phyloP scores from a whole-genome alignment of 2,113 vertebrate species.

The Thunnus thynnus region DNA sequence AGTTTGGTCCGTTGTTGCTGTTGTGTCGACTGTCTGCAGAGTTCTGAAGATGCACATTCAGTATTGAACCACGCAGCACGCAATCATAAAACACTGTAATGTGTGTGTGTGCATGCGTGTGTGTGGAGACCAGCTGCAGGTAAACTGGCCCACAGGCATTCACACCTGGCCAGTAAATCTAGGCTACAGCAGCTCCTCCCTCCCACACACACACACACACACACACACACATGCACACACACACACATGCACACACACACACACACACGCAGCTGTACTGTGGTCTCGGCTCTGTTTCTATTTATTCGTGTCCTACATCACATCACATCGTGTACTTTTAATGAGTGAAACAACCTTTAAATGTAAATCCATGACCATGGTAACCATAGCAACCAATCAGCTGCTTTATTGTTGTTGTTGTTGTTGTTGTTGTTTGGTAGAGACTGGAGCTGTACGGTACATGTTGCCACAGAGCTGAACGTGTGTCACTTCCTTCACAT shows the following conservation, averaged over 20 bases:
- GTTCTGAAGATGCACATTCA: no score
- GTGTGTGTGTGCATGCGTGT: constrained; percentile 2
- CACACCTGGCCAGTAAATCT: constrained; percentile 69
- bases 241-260: neutral
- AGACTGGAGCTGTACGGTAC: no score
- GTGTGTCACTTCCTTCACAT: neutral
- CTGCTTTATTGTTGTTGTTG: neutral
- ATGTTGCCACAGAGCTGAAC: neutral
- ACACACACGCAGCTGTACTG: neutral
- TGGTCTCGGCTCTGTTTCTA: neutral
- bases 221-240: neutral
- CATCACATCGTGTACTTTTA: neutral
- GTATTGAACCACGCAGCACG: no score
- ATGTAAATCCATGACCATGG: neutral
- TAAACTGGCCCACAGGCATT: constrained; percentile 49
- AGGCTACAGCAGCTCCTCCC: constrained; percentile 16
- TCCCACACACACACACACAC: constrained; percentile 25
- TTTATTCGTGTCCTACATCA: neutral
- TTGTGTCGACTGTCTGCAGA: no score
- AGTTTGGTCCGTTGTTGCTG: no score
- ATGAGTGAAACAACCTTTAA: neutral
- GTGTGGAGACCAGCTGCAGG: constrained; percentile 43
- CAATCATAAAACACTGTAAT: neutral
- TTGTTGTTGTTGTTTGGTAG: no score
- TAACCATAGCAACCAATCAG: neutral